Percentiles rank a stretch among this genome's conserved stretches.
These are phyloP conservation scores for Aleiodes alternator DNA, from an alignment of 2,888 invertebrate genomes.

Conservation along the genomic window DNA sequence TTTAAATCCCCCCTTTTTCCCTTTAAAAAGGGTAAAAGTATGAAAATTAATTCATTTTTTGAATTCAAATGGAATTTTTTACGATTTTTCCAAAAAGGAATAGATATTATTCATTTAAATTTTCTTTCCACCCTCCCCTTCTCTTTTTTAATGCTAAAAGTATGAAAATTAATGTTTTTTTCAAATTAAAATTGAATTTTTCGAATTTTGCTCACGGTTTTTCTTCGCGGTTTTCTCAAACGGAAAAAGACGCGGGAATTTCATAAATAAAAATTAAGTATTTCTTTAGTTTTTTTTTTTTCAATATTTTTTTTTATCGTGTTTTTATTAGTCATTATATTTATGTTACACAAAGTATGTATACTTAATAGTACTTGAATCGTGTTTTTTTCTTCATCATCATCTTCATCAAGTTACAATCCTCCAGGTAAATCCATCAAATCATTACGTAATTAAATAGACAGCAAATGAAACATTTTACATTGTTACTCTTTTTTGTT, in stretches of 20 bases:
- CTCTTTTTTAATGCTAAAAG: no score
- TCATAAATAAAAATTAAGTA: background rate
- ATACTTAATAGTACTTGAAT: conserved; percentile 70
- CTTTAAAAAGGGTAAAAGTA: no score
- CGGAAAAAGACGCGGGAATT: no score
- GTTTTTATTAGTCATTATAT: conserved; percentile 68
- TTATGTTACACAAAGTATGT: conserved; percentile 72
- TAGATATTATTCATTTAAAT: no score
- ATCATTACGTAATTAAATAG: conserved; percentile 65
- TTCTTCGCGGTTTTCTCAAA: no score
- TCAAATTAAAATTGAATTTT: no score
- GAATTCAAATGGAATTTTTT: no score
- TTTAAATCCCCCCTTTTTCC: background rate
- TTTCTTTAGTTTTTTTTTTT: conserved; percentile 59
- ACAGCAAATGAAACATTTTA: conserved; percentile 61
- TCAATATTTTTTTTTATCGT: conserved; percentile 59
- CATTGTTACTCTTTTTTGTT: conserved; percentile 52
- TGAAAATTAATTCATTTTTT: no score
- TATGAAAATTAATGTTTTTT: no score
- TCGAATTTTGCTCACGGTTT: no score
- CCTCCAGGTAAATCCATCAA: conserved; percentile 59
- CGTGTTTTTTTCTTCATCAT: conserved; percentile 48
- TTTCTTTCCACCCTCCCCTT: no score
- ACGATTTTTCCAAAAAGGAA: no score
- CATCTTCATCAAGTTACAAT: conserved; percentile 63